A percentile compares a stretch with the other conserved stretches of the same genome.
Evolutionary conservation across 2,797 vertebrate species (phyloP).

Genomic region (Notolepis coatsorum): DNA sequence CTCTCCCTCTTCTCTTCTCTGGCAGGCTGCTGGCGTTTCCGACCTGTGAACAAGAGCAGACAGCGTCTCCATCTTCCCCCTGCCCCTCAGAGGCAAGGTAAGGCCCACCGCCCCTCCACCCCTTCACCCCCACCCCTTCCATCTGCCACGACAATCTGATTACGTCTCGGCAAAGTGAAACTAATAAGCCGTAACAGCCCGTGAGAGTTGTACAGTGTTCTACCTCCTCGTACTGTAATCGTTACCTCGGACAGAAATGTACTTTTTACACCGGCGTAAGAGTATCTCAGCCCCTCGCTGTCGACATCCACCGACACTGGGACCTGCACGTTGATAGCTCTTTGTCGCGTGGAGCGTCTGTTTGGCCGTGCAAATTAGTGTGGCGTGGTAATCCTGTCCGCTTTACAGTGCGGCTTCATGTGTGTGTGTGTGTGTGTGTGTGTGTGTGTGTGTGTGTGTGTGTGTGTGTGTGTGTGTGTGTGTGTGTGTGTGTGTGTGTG

Average conservation of each 20-base stretch:
- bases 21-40: conserved; percentile 42
- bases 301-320: too few species aligned
- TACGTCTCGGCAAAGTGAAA: conserved; percentile 38
- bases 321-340: background rate
- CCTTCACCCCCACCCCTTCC: conserved; percentile 23
- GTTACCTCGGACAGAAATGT: conserved; percentile 33
- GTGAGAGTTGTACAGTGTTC: conserved; percentile 14
- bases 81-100: conserved; percentile 49
- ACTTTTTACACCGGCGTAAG: conserved; percentile 12
- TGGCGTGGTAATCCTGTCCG: conserved; percentile 23
- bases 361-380: conserved; percentile 21
- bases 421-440: background rate
- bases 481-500: conserved; percentile 13
- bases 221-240: conserved; percentile 15
- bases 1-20: conserved; percentile 20
- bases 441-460: conserved; percentile 12
- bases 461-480: conserved; percentile 14
- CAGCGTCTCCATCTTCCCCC: conserved; percentile 9
- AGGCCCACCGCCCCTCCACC: conserved; percentile 10
- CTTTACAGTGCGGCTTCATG: conserved; percentile 6
- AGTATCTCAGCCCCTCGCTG: conserved; percentile 20
- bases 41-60: conserved; percentile 18
- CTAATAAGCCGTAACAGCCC: conserved; percentile 37
- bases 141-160: conserved; percentile 49
- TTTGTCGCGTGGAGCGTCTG: background rate